Base-by-base conservation (phyloP, 1,140 invertebrate genomes). In the Drosophila watanabei region DNA sequence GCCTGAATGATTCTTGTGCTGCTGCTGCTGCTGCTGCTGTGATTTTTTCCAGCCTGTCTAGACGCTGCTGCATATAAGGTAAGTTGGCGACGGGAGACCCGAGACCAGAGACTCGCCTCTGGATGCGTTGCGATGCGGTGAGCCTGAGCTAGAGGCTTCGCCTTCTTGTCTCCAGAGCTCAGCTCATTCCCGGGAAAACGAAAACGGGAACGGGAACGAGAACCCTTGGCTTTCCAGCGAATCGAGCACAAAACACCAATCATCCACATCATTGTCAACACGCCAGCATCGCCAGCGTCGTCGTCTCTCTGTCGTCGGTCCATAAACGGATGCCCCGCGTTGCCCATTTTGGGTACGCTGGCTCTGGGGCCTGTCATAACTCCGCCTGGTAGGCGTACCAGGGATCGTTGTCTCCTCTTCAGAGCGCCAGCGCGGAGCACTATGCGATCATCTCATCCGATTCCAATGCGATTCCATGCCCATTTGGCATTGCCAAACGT, bases 261-360 rank as follows among this genome's bases (percentile, higher is more conserved):
- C 85, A 89, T 89, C 64, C 86, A 81, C 85, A 89, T 88, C 81
- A 89, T 85, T 89, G 85, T 88, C 85, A 88, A 86, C 82, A 82
- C 82, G 70, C 75, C 82, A 61, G 71, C 82, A n/a, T n/a, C n/a
- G n/a, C n/a, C n/a, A n/a, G n/a, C n/a, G n/a, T n/a, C n/a, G 24
- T 51, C 69, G 72, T 75, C 69, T 80, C 56, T 57, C 61, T 71
- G 73, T 83, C 84, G 85, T 79, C 86, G 88, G 78, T 79, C 85
- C 85, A 89, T 89, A 89, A 89, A 89, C 85, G 86, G 84, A 78
- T 61, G 73, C 65, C 84, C 46, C 64, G 65, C 71, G 65, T 65
- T 79, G 68, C 60, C 82, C 85, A 62, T 89, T 89, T 89, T 73
- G 80, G 85, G 85, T 81, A 51, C 41, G 43, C 66, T 20, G 37